Evolutionary conservation across 2,113 vertebrate genomes (phyloP).

Genomic region (Poeciliopsis occidentalis): DNA sequence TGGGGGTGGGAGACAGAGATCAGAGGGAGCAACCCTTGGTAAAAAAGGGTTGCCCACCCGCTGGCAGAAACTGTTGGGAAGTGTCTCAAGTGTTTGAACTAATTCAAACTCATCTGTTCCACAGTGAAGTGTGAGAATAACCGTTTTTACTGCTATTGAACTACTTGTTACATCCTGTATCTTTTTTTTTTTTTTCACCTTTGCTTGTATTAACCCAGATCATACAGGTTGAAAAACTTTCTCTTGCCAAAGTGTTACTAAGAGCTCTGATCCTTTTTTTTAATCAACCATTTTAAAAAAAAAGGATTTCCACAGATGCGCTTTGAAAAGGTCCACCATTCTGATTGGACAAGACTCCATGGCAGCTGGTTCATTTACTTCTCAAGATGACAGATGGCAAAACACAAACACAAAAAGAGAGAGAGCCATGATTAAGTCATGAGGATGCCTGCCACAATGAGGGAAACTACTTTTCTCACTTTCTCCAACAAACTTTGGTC

Average conservation of each 20-base stretch:
- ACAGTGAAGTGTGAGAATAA: slow-evolving; percentile 39
- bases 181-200: slow-evolving; percentile 43
- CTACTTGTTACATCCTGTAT: slow-evolving; percentile 65
- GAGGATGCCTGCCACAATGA: slow-evolving; percentile 74
- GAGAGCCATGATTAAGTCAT: slow-evolving; percentile 79
- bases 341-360: slow-evolving; percentile 81
- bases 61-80: slow-evolving; percentile 50
- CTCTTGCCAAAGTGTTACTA: slow-evolving; percentile 77
- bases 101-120: slow-evolving; percentile 48
- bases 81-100: slow-evolving; percentile 60
- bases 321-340: slow-evolving; percentile 80
- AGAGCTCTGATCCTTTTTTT: slow-evolving; percentile 74
- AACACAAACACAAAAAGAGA: slow-evolving; percentile 82
- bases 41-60: neutral
- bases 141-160: slow-evolving; percentile 20
- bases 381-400: slow-evolving; percentile 85
- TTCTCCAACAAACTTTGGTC: slow-evolving; percentile 59
- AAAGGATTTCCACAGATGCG: slow-evolving; percentile 79
- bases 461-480: slow-evolving; percentile 69
- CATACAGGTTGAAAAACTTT: slow-evolving; percentile 63
- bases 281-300: slow-evolving; percentile 18
- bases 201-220: slow-evolving; percentile 68
- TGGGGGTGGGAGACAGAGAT: slow-evolving; percentile 63
- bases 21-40: slow-evolving; percentile 31
- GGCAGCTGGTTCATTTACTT: slow-evolving; percentile 83